Percentiles rank a stretch among this genome's conserved stretches.
phyloP scores from a whole-genome alignment of 2,888 invertebrate genomes.

The Metallyticus violacea region DNA sequence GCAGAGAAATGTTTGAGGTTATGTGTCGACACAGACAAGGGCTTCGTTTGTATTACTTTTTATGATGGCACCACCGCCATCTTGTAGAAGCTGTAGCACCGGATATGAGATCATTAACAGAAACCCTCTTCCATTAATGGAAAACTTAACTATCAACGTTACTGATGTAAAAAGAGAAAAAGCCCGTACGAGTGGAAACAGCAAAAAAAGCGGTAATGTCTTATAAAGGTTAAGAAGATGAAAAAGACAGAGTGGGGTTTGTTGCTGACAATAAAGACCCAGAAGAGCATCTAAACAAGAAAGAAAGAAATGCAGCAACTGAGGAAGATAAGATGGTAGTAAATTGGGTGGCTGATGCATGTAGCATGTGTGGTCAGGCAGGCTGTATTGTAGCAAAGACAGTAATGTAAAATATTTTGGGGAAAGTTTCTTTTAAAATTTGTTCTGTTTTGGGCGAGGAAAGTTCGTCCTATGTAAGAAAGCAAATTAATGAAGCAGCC shows the following conservation, averaged over 20 bases:
- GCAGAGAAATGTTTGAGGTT: neutral
- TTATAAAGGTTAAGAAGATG: neutral
- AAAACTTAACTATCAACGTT: neutral
- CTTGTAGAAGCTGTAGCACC: neutral
- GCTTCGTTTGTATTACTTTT: conserved; percentile 1
- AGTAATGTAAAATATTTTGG: too few relatives aligned
- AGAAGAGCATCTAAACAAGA: neutral
- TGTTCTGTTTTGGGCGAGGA: too few relatives aligned
- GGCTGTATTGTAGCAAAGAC: too few relatives aligned
- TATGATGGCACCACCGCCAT: neutral
- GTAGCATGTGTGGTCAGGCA: too few relatives aligned
- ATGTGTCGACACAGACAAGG: neutral
- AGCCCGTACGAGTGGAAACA: too few relatives aligned
- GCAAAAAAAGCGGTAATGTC: neutral
- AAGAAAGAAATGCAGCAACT: neutral
- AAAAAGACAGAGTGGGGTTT: neutral
- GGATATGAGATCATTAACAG: conserved; percentile 10
- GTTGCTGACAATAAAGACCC: neutral
- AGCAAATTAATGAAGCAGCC: too few relatives aligned
- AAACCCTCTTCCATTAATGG: neutral
- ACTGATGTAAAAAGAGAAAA: neutral
- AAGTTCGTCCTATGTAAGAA: too few relatives aligned
- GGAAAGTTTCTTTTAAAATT: too few relatives aligned
- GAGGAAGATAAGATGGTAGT: neutral
- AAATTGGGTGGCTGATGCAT: neutral